Conservation (phyloP, 2,113 vertebrate genomes). For the Colius striatus region DNA sequence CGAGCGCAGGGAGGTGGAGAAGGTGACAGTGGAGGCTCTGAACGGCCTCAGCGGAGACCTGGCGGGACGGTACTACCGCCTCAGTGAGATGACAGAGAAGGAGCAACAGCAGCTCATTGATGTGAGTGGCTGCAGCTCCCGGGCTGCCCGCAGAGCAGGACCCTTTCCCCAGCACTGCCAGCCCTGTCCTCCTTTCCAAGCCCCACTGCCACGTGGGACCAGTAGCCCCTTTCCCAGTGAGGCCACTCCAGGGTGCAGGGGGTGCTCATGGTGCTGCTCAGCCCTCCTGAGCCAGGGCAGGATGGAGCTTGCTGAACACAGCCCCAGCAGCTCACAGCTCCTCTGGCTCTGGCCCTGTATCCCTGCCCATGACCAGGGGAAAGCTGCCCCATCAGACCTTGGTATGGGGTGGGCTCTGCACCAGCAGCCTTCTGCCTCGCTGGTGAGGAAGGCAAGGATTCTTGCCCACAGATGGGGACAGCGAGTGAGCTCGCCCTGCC, state of each 20-base stretch:
- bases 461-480: neutral
- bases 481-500: neutral
- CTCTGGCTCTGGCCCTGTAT: neutral
- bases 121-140: slow-evolving; percentile 64
- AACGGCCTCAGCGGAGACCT: slow-evolving; percentile 80
- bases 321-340: neutral
- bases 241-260: neutral
- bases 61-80: slow-evolving; percentile 81
- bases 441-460: neutral
- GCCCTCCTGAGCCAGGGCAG: neutral
- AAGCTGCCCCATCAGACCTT: neutral
- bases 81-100: slow-evolving; percentile 82
- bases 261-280: neutral
- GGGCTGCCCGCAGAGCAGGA: neutral
- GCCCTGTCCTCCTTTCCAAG: neutral
- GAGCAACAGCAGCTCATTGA: slow-evolving; percentile 87
- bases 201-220: neutral
- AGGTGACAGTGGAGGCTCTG: slow-evolving; percentile 76
- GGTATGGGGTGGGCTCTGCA: neutral
- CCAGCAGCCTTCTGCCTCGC: neutral
- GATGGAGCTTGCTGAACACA: neutral
- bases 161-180: neutral
- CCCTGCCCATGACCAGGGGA: neutral
- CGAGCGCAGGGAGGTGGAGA: slow-evolving; percentile 83
- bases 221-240: neutral